Conservation (phyloP, 2,888 invertebrate species). For the Hemicrepidius hirtus region DNA sequence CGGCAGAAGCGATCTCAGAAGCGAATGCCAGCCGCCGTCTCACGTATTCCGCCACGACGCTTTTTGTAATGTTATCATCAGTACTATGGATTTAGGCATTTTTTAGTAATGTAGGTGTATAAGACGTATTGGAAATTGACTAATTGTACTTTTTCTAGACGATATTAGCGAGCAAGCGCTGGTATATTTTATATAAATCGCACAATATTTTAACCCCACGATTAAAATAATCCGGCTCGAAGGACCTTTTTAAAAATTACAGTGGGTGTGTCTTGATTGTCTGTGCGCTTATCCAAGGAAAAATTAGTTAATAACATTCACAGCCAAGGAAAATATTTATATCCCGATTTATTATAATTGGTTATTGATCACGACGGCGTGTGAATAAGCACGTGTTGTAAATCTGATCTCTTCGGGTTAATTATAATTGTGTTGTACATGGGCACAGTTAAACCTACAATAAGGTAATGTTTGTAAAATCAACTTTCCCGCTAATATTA, state of each 20-base stretch:
- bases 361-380: constrained; percentile 34
- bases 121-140: constrained; percentile 45
- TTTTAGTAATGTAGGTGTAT: constrained; percentile 39
- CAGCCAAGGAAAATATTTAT: not conserved
- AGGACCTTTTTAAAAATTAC: constrained; percentile 4
- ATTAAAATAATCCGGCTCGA: constrained; percentile 3
- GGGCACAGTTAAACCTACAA: constrained; percentile 1
- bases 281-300: not conserved
- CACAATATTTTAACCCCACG: not conserved
- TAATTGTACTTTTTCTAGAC: constrained; percentile 46
- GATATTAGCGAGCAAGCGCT: constrained; percentile 32
- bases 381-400: constrained; percentile 27
- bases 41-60: constrained; percentile 34
- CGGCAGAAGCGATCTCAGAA: constrained; percentile 48
- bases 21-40: constrained; percentile 40
- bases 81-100: constrained; percentile 42
- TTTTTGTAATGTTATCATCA: constrained; percentile 39
- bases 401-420: constrained; percentile 29
- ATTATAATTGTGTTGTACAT: constrained; percentile 13
- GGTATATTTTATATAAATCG: constrained; percentile 39
- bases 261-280: not conserved
- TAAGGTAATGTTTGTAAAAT: not conserved
- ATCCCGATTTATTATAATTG: constrained; percentile 28
- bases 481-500: not conserved
- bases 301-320: not conserved